These are phyloP conservation scores for Spilogale gracilis DNA, from an alignment of 2,113 vertebrate species.

Conservation along the genomic window DNA sequence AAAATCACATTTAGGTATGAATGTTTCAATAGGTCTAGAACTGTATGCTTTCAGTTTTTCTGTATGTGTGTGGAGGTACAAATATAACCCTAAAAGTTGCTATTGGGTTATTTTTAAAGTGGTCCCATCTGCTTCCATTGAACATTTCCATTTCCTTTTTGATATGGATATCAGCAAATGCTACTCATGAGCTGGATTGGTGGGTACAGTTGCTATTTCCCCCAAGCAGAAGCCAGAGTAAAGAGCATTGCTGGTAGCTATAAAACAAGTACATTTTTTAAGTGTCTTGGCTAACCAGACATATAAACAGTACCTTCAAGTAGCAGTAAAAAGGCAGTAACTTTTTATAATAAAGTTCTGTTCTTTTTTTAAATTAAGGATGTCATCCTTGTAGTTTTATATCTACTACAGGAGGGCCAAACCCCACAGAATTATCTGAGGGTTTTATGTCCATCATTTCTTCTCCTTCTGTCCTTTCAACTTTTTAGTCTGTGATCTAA, in stretches of 20 bases:
- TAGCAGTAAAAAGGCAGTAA: not conserved
- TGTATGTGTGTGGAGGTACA: not conserved
- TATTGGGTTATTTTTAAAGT: not conserved
- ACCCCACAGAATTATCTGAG: not conserved
- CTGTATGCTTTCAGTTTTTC: not conserved
- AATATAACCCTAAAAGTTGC: not conserved
- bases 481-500: not conserved
- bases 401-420: not conserved
- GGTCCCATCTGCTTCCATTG: constrained; percentile 15
- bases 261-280: constrained; percentile 32
- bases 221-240: not conserved
- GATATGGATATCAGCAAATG: not conserved
- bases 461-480: not conserved
- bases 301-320: not conserved
- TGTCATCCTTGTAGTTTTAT: not conserved
- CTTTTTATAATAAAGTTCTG: not conserved
- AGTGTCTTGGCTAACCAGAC: constrained; percentile 17
- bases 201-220: not conserved
- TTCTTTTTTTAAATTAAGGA: not conserved
- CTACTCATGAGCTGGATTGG: not conserved
- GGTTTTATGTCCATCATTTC: not conserved
- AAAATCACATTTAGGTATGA: constrained; percentile 33
- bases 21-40: constrained; percentile 13
- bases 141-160: constrained; percentile 25
- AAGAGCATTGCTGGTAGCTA: not conserved